Conservation (phyloP, 2,797 vertebrate genomes). For the Carapus acus region DNA sequence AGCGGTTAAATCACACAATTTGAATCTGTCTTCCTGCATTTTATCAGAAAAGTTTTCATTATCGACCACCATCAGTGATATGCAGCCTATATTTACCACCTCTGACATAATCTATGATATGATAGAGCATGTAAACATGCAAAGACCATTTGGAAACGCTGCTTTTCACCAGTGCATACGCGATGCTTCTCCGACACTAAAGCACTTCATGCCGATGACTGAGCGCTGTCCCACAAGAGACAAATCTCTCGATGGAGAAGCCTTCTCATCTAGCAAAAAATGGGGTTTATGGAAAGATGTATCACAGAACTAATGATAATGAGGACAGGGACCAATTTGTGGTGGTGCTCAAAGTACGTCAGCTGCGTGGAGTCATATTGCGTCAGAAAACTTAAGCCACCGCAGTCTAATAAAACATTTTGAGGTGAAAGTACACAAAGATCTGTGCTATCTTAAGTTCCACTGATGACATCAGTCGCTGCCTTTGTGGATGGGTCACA, state of each 20-base stretch:
- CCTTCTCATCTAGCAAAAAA: slow-evolving; percentile 53
- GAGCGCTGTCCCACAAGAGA: slow-evolving; percentile 40
- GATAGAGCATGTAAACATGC: neutral
- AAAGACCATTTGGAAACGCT: slow-evolving; percentile 25
- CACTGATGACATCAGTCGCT: no score
- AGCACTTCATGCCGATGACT: slow-evolving; percentile 53
- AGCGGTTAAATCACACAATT: no score
- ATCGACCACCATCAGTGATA: no score
- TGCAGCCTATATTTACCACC: no score
- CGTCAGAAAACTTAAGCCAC: slow-evolving; percentile 24
- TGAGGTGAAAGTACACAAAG: no score
- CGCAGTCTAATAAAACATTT: slow-evolving; percentile 6
- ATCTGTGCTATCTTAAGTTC: no score
- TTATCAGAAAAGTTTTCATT: no score
- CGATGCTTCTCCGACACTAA: slow-evolving; percentile 28
- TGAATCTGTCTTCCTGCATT: no score
- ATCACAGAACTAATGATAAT: slow-evolving; percentile 26
- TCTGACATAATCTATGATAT: no score
- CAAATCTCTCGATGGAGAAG: slow-evolving; percentile 49
- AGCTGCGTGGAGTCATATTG: slow-evolving; percentile 29
- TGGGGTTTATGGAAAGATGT: slow-evolving; percentile 36
- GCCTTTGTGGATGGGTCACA: no score
- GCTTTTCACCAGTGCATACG: slow-evolving; percentile 27
- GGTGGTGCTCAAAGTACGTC: slow-evolving; percentile 14
- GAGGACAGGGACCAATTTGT: slow-evolving; percentile 29